Evolutionary conservation across 2,888 invertebrate species (phyloP), one percentile per base, ranked within the genome.

Genomic region (Archaeoteleia sp.): DNA sequence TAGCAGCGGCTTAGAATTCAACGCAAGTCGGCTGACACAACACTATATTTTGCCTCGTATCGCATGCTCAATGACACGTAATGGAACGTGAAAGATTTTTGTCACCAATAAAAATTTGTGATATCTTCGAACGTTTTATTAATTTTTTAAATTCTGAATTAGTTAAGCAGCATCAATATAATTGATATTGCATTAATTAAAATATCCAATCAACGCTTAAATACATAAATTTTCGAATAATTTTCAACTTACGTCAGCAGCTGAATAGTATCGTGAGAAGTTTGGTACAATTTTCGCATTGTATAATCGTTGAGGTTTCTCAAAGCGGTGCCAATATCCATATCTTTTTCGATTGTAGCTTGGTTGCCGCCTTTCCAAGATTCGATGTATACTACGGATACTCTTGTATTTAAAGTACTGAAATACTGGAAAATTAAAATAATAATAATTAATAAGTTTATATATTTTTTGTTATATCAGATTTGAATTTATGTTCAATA

Each of bases 331-430:
- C 93, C 91, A 84, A 97, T 95, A 87, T 96, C 95, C 85, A 93
- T 92, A 83, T 91, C 92, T 74, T 93, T 89, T 82, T 93, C 93
- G 75, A 95, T 92, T 78, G 89, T 89, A 4, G 92, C 93, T 83
- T 95, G 93, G 87, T 98, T 95, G 10, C 91, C 91, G 73, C 95
- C 94, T 86, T 94, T 93, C 98, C 98, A 98, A 57, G 97, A 95
- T 88, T 98, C 98, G 85, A 97, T 93, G 88, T 98, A 98, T 65
- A 97, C 95, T 76, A 98, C 93, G 7, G 97, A 95, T 40, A 98
- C 95, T 74, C 97, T 89, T 45, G 98, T 96, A 86, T 95, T 96
- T 78, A 98, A 88, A 61, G 95, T 95, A 71, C 96, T 93, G 88
- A 95, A 95, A 86, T 96, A 96, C 96, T 96, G 89, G 1, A 87